Percentiles rank a stretch among this genome's conserved stretches.
Evolutionary conservation across 92 coral and sea anemone genomes (phyloP).

Genomic region (Chrysogorgia sp.): DNA sequence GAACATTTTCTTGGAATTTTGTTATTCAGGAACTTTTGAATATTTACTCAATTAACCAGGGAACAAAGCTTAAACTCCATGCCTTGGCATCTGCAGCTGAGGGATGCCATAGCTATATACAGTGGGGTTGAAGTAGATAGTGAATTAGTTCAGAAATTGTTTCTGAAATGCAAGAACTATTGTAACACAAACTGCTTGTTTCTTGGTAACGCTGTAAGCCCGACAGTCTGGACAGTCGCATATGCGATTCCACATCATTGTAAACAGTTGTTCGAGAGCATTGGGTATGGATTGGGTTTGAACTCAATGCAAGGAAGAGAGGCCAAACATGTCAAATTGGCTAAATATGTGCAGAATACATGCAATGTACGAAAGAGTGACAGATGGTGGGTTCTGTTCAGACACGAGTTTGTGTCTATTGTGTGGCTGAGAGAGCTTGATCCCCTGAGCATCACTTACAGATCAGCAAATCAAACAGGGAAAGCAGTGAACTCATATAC

Average conservation of each 20-base stretch:
- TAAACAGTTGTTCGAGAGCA: conserved; percentile 34
- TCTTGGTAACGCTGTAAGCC: conserved; percentile 46
- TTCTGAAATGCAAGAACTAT: conserved; percentile 37
- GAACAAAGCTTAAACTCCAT: conserved; percentile 48
- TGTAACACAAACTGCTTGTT: conserved; percentile 37
- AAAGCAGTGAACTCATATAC: conserved; percentile 54
- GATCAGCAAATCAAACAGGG: conserved; percentile 34
- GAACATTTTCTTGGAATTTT: conserved; percentile 52
- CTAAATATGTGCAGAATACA: conserved; percentile 60
- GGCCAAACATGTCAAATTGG: conserved; percentile 63
- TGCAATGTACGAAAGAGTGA: conserved; percentile 58
- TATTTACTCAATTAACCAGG: conserved; percentile 18
- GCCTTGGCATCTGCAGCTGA: conserved; percentile 36
- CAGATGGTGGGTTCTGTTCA: conserved; percentile 63
- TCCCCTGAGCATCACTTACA: conserved; percentile 54
- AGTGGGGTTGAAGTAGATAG: conserved; percentile 51
- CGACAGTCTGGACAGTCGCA: conserved; percentile 67
- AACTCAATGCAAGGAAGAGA: conserved; percentile 69
- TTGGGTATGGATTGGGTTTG: conserved; percentile 67
- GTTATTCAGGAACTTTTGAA: conserved; percentile 50
- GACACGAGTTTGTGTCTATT: conserved; percentile 60
- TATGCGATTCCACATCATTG: conserved; percentile 66
- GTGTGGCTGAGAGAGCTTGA: conserved; percentile 60
- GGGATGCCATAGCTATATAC: conserved; percentile 51
- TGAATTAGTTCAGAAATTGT: conserved; percentile 41